Base-by-base conservation (phyloP, 2,113 vertebrate species). In the Tragelaphus imberbis region DNA sequence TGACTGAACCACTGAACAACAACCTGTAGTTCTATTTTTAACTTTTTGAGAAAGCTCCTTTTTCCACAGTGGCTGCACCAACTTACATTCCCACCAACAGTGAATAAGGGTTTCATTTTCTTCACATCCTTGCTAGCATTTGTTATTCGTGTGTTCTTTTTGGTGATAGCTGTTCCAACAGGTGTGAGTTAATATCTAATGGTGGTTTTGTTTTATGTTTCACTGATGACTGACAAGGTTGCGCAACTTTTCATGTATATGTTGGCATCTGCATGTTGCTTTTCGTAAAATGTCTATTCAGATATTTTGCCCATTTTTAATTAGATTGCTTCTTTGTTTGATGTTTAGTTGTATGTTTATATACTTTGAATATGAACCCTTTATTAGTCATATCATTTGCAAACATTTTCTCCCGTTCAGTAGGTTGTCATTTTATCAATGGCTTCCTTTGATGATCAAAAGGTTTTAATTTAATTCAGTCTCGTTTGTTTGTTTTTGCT, bases 1-100 rank as follows among this genome's bases (percentile, higher is more conserved):
- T 0, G n/a, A 11, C 33, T 21, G 19, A 68, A 36, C 68, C 36
- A 36, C 9, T 71, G 65, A 71, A 5, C 17, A 71, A 36, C 68
- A 36, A 21, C 10, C 23, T 36, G 47, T 33, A 21, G 79, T 33
- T 81, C 79, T 81, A 81, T 51, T 51, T 81, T 51, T 33, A 51
- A 30, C 30, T 51, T 81, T 81, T 81, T 81, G 28, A 53, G 79
- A 33, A 33, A 81, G 28, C 28, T 33, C 9, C 28, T 33, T 81
- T 33, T 33, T 53, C 79, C 47, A 81, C 47, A 53, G 47, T 53
- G 47, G 47, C 79, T 53, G 16, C 47, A 81, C 49, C 47, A 51
- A 51, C 28, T 81, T 53, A 81, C 79, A 53, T 21, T 81, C 16
- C 28, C 28, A 81, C 79, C 79, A 53, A 53, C 16, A 53, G 28